A percentile compares a stretch with the other conserved stretches of the same genome.
These are phyloP conservation scores for Harpegnathos saltator DNA, from an alignment of 1,140 invertebrate species.

Conservation along the genomic window DNA sequence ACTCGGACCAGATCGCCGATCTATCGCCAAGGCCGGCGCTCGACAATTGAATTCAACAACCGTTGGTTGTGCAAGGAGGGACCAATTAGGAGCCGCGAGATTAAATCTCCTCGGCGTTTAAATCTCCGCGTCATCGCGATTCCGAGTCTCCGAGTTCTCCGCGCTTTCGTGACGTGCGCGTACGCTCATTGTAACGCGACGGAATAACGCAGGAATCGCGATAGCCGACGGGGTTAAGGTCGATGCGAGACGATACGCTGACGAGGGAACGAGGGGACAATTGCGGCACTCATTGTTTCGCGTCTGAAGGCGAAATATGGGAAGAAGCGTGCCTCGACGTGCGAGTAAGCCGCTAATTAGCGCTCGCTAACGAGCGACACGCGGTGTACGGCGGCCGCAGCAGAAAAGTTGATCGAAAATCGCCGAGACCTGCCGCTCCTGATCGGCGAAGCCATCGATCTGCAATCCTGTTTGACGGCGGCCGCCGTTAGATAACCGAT, in stretches of 20 bases:
- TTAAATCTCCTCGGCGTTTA: too few relatives aligned
- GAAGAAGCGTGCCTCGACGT: not conserved
- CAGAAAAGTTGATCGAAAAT: not conserved
- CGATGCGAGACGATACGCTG: constrained; percentile 17
- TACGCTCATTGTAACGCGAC: not conserved
- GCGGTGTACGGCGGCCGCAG: not conserved
- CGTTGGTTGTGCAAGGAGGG: not conserved
- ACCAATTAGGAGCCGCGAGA: not conserved
- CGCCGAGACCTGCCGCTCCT: constrained; percentile 13
- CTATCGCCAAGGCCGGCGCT: not conserved
- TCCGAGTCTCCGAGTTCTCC: not conserved
- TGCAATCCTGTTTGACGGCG: not conserved
- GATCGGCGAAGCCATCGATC: not conserved
- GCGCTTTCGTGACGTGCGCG: not conserved
- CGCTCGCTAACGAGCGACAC: not conserved
- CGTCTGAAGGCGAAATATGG: constrained; percentile 13
- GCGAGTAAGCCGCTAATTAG: not conserved
- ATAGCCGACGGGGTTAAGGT: constrained; percentile 42
- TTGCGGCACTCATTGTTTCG: constrained; percentile 5
- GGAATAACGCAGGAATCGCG: not conserved
- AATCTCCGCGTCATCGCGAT: not conserved
- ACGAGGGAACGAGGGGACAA: constrained; percentile 17
- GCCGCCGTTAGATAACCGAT: not conserved
- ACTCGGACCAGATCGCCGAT: not conserved
- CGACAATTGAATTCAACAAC: not conserved